Percentiles rank a stretch among this genome's conserved stretches.
Conservation (phyloP, 2,888 invertebrate species). For the Hedychridium roseum region DNA sequence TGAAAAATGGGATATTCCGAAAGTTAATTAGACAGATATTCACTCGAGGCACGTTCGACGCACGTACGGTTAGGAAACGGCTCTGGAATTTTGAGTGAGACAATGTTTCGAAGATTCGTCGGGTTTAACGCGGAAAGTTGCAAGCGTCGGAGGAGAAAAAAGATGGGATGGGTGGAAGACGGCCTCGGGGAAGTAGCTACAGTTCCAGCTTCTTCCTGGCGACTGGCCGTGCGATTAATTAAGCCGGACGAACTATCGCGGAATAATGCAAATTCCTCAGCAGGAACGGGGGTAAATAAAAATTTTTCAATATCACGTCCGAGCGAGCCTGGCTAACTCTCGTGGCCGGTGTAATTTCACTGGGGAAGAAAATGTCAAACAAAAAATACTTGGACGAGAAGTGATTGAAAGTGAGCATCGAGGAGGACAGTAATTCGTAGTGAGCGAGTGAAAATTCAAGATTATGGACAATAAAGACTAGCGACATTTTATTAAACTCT, state of each 20-base stretch:
- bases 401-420: not conserved
- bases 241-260: constrained; percentile 28
- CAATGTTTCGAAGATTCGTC: too few relatives aligned
- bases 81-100: too few relatives aligned
- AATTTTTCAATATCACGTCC: constrained; percentile 29
- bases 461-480: constrained; percentile 17
- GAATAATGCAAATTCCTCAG: constrained; percentile 31
- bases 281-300: constrained; percentile 17
- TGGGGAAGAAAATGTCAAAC: constrained; percentile 13
- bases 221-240: constrained; percentile 31
- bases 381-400: too few relatives aligned
- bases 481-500: constrained; percentile 16
- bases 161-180: too few relatives aligned
- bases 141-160: too few relatives aligned
- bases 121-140: too few relatives aligned
- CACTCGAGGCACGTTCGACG: too few relatives aligned
- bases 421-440: constrained; percentile 14
- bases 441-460: constrained; percentile 15
- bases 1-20: too few relatives aligned
- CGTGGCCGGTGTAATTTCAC: constrained; percentile 27
- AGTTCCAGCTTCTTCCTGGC: too few relatives aligned
- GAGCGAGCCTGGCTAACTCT: constrained; percentile 1
- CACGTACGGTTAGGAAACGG: too few relatives aligned
- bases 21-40: too few relatives aligned
- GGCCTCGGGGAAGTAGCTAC: too few relatives aligned